Conservation (phyloP, 2,888 invertebrate species). For the Tanytarsus gracilentus region DNA sequence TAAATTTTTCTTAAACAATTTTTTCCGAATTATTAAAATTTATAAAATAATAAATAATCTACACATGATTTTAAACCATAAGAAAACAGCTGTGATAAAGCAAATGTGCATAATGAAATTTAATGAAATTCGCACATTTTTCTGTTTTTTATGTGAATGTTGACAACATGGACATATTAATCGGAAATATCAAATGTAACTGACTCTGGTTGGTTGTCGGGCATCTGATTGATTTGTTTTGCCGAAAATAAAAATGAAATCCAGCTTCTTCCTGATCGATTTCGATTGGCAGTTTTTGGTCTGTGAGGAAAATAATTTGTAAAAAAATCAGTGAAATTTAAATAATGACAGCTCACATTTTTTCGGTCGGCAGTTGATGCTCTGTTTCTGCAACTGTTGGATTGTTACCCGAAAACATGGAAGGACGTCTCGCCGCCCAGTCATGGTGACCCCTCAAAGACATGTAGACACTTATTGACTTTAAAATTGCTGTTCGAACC, state of each 20-base stretch:
- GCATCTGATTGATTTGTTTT: constrained; percentile 34
- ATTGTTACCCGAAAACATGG: constrained; percentile 42
- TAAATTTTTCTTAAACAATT: no score
- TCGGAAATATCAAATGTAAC: constrained; percentile 45
- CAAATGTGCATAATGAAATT: neutral
- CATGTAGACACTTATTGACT: constrained; percentile 44
- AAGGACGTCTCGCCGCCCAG: constrained; percentile 41
- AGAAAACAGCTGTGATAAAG: neutral
- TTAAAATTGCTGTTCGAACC: constrained; percentile 45
- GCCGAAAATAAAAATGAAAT: constrained; percentile 27
- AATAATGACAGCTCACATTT: neutral
- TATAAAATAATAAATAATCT: no score
- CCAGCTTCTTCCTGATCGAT: constrained; percentile 21
- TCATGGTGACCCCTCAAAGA: constrained; percentile 42
- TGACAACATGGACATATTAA: constrained; percentile 8
- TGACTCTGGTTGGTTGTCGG: constrained; percentile 44
- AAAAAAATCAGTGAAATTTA: constrained; percentile 6
- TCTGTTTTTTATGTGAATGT: neutral
- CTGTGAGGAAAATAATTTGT: neutral
- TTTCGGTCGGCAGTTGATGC: constrained; percentile 33
- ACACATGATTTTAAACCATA: neutral
- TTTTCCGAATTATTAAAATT: no score
- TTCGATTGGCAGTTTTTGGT: constrained; percentile 1
- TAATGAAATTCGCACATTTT: neutral
- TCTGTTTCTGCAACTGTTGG: constrained; percentile 43